These are phyloP conservation scores for Theonella swinhoei DNA, from an alignment of 37 sponge, comb jelly and placozoan species.

Conservation along the genomic window DNA sequence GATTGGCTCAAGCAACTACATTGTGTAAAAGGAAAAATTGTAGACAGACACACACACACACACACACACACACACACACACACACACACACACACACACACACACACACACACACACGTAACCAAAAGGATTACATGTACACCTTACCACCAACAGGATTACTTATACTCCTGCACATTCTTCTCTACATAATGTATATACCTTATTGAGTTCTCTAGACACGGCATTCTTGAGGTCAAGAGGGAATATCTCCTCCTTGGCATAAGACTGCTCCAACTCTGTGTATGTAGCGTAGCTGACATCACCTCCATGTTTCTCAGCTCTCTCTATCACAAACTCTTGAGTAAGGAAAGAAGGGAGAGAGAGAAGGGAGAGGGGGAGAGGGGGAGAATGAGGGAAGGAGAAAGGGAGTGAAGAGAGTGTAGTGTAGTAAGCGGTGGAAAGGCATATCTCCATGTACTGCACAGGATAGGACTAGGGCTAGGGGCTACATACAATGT, in stretches of 20 bases:
- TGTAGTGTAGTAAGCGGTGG: background rate
- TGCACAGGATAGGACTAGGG: background rate
- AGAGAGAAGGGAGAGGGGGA: background rate
- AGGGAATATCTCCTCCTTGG: constrained; percentile 81
- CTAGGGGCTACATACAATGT: background rate
- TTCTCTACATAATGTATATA: too few species aligned
- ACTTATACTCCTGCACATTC: too few species aligned
- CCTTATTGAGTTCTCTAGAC: constrained; percentile 78
- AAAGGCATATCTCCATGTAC: background rate
- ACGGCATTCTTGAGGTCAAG: constrained; percentile 94
- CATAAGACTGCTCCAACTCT: constrained; percentile 81
- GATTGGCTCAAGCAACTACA: constrained; percentile 84
- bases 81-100: constrained; percentile 9
- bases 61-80: background rate
- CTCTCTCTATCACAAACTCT: constrained; percentile 85
- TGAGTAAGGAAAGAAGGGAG: background rate
- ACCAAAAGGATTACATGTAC: too few species aligned
- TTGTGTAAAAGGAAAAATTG: background rate
- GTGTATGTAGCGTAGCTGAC: constrained; percentile 64
- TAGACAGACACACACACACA: constrained; percentile 3
- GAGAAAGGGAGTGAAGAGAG: background rate
- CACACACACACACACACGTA: background rate
- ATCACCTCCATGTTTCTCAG: constrained; percentile 84
- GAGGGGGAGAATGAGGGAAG: background rate
- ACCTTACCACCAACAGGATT: too few species aligned